phyloP scores from a whole-genome alignment of 2,113 vertebrate species.

The Rhinogobius similis region DNA sequence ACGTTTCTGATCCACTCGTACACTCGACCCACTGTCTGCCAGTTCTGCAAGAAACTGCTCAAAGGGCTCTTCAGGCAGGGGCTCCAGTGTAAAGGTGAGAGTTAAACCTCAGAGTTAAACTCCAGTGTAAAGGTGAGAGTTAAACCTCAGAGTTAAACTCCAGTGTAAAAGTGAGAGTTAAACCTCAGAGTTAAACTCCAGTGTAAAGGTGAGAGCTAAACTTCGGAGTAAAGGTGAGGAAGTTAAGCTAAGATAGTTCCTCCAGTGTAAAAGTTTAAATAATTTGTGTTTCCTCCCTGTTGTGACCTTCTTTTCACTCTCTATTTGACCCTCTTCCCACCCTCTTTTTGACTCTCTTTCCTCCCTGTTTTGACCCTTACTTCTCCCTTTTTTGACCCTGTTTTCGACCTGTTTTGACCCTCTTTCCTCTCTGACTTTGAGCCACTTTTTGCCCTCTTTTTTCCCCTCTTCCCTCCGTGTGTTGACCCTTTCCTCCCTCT shows the following conservation, averaged over 20 bases:
- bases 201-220: constrained; percentile 69
- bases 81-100: constrained; percentile 82
- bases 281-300: too few relatives aligned
- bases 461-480: too few relatives aligned
- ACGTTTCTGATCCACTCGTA: constrained; percentile 98
- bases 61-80: constrained; percentile 89
- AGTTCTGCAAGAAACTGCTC: constrained; percentile 96
- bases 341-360: too few relatives aligned
- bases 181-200: neutral
- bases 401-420: too few relatives aligned
- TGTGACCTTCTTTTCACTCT: too few relatives aligned
- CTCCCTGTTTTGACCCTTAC: too few relatives aligned
- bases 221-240: neutral
- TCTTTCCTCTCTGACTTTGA: too few relatives aligned
- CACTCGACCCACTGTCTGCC: constrained; percentile 93
- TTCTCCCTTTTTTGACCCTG: too few relatives aligned
- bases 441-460: too few relatives aligned
- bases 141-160: neutral
- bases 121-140: neutral
- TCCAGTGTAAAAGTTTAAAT: neutral
- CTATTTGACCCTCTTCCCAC: too few relatives aligned
- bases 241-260: neutral
- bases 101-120: too few relatives aligned
- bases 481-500: too few relatives aligned
- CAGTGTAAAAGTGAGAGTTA: constrained; percentile 48